Evolutionary conservation across 2,797 vertebrate species (phyloP).

Genomic region (Notolabrus celidotus): DNA sequence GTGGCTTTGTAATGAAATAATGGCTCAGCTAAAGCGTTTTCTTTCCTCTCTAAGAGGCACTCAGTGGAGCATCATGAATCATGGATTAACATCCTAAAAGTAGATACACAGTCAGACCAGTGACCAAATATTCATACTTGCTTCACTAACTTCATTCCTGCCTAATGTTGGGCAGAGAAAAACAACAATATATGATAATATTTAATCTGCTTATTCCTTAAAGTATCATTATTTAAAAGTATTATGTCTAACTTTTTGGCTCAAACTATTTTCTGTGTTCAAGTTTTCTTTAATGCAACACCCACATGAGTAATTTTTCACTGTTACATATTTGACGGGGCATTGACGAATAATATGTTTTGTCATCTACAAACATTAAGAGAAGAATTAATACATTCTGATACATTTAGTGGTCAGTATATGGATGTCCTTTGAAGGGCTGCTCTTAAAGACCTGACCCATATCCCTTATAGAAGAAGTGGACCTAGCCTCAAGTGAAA

Average conservation of each 20-base stretch:
- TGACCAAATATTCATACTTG: slow-evolving; percentile 34
- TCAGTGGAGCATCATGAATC: slow-evolving; percentile 55
- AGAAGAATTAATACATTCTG: too few species aligned
- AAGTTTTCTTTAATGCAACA: too few species aligned
- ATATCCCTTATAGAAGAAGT: too few species aligned
- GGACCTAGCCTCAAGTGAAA: too few species aligned
- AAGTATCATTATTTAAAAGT: neutral
- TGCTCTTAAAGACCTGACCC: too few species aligned
- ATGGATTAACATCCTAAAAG: slow-evolving; percentile 60
- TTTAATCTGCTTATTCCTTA: neutral
- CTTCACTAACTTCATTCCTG: slow-evolving; percentile 11
- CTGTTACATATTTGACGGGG: too few species aligned
- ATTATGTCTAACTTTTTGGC: neutral
- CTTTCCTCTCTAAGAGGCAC: slow-evolving; percentile 24
- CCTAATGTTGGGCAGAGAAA: neutral
- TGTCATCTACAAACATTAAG: too few species aligned
- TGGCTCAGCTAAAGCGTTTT: slow-evolving; percentile 21
- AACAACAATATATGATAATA: neutral
- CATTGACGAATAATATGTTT: too few species aligned
- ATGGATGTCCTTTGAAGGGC: too few species aligned
- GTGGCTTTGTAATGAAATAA: slow-evolving; percentile 52
- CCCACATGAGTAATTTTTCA: too few species aligned
- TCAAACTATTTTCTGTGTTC: neutral
- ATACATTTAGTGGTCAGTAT: too few species aligned
- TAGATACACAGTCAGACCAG: slow-evolving; percentile 23